phyloP scores from a whole-genome alignment of 2,888 invertebrate genomes.

The Anodontia alba region DNA sequence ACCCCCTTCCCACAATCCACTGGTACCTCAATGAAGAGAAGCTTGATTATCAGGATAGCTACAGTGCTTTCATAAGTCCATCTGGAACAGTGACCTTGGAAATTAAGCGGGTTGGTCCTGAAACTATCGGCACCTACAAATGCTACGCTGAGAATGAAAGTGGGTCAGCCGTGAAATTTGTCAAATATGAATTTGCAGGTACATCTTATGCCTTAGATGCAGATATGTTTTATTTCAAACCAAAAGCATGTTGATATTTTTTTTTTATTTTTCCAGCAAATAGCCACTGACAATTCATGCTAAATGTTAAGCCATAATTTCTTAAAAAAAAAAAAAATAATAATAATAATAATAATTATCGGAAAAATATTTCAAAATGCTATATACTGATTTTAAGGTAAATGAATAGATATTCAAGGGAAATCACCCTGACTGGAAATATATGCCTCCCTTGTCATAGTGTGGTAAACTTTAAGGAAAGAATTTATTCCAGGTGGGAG shows the following conservation, averaged over 20 bases:
- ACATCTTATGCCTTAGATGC: too few relatives aligned
- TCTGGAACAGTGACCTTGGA: conserved; percentile 85
- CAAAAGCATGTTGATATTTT: background rate
- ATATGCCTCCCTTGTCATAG: too few relatives aligned
- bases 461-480: too few relatives aligned
- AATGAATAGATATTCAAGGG: too few relatives aligned
- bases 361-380: too few relatives aligned
- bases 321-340: too few relatives aligned
- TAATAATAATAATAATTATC: too few relatives aligned
- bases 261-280: background rate
- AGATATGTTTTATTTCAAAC: background rate
- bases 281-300: too few relatives aligned
- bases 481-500: too few relatives aligned
- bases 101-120: conserved; percentile 86
- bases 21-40: conserved; percentile 94
- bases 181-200: conserved; percentile 92
- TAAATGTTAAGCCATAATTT: too few relatives aligned
- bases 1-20: conserved; percentile 96
- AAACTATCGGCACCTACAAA: conserved; percentile 97
- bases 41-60: conserved; percentile 89
- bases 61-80: conserved; percentile 94
- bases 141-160: conserved; percentile 97
- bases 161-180: conserved; percentile 95
- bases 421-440: too few relatives aligned
- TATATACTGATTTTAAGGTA: too few relatives aligned